Evolutionary conservation across 2,888 invertebrate species (phyloP), one percentile per base, ranked within the genome.

Genomic region (Campoplex capitator): DNA sequence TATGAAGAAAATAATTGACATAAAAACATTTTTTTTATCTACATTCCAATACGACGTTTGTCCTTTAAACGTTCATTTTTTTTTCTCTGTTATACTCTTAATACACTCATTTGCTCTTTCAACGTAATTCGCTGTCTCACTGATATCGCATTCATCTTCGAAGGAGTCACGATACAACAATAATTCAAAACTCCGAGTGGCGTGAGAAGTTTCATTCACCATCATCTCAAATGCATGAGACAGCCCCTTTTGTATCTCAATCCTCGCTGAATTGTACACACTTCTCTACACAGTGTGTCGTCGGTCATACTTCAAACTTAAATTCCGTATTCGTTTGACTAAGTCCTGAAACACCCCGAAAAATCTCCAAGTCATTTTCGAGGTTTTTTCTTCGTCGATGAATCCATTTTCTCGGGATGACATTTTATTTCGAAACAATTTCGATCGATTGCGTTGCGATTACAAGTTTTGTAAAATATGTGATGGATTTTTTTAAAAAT

Each of bases 181-280:
- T 84, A 74, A 77, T 78, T 78, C 56, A 84, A 48, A 65, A 45
- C 51, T 67, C n/a, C 48, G 28, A 71, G 42, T 16, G 4, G 2
- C 38, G 38, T 65, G 35, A 67, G 83, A 23, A 42, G 56, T 35
- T 84, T 74, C 65, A 78, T 84, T 78, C 83, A 78, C 70, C 65
- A 16, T 48, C 18, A n/a, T 65, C 71, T 78, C 67, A 38, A 56
- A 54, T 73, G 62, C 73, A 54, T 35, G 56, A 65, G 77, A 77
- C 83, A 73, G 67, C 58, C 13, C 73, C 65, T 56, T 73, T 67
- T 84, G 78, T 56, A 78, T 83, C 67, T 83, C 65, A 73, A 73
- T 78, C 42, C 78, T 16, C 23, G 54, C 56, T n/a, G 45, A 56
- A 42, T 42, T 68, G 18, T 35, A 42, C 6, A 23, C 23, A 23